phyloP scores from a whole-genome alignment of 1,140 invertebrate species.

The Tetramorium parvispinum region DNA sequence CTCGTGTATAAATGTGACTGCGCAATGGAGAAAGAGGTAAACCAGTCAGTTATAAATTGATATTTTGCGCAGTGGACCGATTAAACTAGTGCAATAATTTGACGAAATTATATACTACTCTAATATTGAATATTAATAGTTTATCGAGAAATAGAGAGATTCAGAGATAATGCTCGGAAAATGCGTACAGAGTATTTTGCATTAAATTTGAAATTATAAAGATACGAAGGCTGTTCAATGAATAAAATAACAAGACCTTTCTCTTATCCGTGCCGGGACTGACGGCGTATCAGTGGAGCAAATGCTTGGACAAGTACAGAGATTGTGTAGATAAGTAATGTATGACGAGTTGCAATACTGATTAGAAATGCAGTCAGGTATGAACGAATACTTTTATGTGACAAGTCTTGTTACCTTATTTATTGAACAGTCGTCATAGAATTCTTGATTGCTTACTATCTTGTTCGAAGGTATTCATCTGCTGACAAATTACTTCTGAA shows the following conservation, averaged over 20 bases:
- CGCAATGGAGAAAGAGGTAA: neutral
- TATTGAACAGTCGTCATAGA: neutral
- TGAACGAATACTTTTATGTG: too few relatives aligned
- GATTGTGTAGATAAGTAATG: too few relatives aligned
- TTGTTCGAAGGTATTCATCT: neutral
- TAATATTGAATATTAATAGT: neutral
- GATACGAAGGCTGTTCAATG: neutral
- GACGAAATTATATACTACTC: neutral
- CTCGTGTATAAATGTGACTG: conserved; percentile 2
- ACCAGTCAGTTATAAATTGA: conserved; percentile 10
- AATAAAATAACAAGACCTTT: too few relatives aligned
- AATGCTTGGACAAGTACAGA: too few relatives aligned
- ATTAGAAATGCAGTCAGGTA: too few relatives aligned
- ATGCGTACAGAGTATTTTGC: neutral
- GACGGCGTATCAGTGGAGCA: too few relatives aligned
- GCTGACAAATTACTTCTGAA: conserved; percentile 18
- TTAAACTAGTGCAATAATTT: conserved; percentile 15
- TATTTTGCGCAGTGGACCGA: conserved; percentile 16
- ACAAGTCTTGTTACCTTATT: too few relatives aligned
- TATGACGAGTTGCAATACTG: too few relatives aligned
- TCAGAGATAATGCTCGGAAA: neutral
- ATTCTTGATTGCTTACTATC: neutral
- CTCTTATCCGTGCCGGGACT: too few relatives aligned
- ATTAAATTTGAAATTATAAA: neutral
- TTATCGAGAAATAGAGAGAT: neutral